Evolutionary conservation across 92 coral and sea anemone genomes (phyloP).

Genomic region (Zoanthus sansibaricus): DNA sequence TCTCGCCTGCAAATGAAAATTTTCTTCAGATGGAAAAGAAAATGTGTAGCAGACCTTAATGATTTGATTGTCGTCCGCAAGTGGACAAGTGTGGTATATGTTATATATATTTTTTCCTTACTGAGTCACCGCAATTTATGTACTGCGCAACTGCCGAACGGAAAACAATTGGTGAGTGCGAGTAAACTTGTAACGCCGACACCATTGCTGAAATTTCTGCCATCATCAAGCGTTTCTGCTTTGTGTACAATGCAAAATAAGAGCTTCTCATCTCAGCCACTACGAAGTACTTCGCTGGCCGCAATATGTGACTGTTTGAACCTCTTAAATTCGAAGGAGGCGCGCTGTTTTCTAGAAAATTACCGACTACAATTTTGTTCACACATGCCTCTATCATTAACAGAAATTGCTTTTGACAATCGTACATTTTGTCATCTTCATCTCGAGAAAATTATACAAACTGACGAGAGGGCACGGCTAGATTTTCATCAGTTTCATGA

Average conservation of each 20-base stretch:
- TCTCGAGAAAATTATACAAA: conserved; percentile 16
- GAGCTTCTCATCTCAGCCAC: conserved; percentile 4
- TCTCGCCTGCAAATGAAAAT: conserved; percentile 50
- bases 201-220: background rate
- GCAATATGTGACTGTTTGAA: conserved; percentile 19
- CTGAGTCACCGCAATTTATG: conserved; percentile 24
- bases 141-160: conserved; percentile 28
- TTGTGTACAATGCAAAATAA: conserved; percentile 26
- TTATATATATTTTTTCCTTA: background rate
- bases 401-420: conserved; percentile 30
- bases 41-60: conserved; percentile 46
- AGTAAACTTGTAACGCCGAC: background rate
- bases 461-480: conserved; percentile 21
- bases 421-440: conserved; percentile 23
- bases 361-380: conserved; percentile 34
- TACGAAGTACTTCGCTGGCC: conserved; percentile 5
- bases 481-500: conserved; percentile 42
- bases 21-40: conserved; percentile 49
- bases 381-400: conserved; percentile 20
- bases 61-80: conserved; percentile 17
- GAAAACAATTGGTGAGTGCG: conserved; percentile 6
- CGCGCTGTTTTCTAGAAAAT: conserved; percentile 25
- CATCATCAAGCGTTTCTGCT: conserved; percentile 12
- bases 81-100: conserved; percentile 15
- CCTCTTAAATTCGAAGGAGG: background rate